Evolutionary conservation across 2,888 invertebrate genomes (phyloP), one percentile per base, ranked within the genome.

Genomic region (Drosophila vallismaia): DNA sequence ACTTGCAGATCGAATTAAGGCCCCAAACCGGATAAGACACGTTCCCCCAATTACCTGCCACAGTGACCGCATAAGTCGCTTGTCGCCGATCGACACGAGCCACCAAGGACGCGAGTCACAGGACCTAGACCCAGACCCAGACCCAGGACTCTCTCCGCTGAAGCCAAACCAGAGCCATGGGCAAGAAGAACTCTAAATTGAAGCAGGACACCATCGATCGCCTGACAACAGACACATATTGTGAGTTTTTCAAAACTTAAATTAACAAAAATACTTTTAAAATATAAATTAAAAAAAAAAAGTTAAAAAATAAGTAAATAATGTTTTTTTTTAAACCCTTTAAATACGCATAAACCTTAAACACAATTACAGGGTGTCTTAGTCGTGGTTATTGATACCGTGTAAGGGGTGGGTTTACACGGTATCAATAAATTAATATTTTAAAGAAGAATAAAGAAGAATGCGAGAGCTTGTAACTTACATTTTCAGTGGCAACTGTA

Each of bases 181-280:
- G 98, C 90, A 98, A 98, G 94, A 97, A 97, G 93, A 97, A 97
- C 91, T 98, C 97, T 64, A 98, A 98, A 93, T 95, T 98, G 92
- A 98, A 97, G 94, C 96, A 97, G 92, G 98, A 98, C 92, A 97
- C 97, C 88, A 97, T 98, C 91, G 97, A 97, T 92, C 94, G 96
- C 85, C 94, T 98, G 83, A 97, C 97, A 80, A 96, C 95, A 77
- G 97, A 96, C 88, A 98, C 98, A 78, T 98, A 98, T 93, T 98
- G 98, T 98, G 92, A 97, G 97, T 19, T 19, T 19, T 19, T 19
- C 19, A 19, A 19, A 19, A 19, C 19, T 19, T 19, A n/a, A n/a
- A n/a, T 19, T 19, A 19, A n/a, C n/a, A n/a, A n/a, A 19, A 19
- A 19, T 1, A 14, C 14, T 14, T 14, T 14, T 19, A 19, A 1